Evolutionary conservation across 2,888 invertebrate genomes (phyloP), one percentile per base, ranked within the genome.

Genomic region (Anticlea derivata): DNA sequence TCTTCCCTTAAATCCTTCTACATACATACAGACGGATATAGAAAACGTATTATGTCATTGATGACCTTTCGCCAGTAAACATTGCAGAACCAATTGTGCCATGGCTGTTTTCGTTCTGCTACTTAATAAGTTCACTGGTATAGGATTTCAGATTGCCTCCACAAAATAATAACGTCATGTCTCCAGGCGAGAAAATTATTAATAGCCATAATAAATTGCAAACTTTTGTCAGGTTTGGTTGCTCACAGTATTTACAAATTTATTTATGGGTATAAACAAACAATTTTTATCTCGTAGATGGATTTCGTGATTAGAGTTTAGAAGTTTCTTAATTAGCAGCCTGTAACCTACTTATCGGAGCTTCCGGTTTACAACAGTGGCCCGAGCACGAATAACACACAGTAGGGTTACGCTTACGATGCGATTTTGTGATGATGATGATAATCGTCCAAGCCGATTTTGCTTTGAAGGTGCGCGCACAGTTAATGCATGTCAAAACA

Each of bases 161-260:
- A 70, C 75, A 73, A 80, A 78, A 80, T 81, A 81, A 80, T 81
- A 78, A 79, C 71, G 69, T 68, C 68, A 73, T 77, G 78, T 80
- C 79, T 75, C 74, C 75, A 70, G 69, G 70, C 73, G 70, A 69
- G 75, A 59, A 78, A 76, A 80, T 81, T 78, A 83, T 83, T 80
- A 81, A 81, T 80, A 73, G 74, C 72, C 55, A 55, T 67, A 73
- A 83, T 83, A 81, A 83, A 83, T 83, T 76, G 75, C 68, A 72
- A 80, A 81, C 72, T 79, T 83, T 78, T 77, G 76, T 74, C 70
- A 73, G 72, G 68, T 78, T 75, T 63, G 70, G 75, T 78, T 70
- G 71, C 75, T 72, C 66, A 70, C 70, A 68, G 74, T 77, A 78
- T 79, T 77, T 75, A 72, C 71, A 76, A 75, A 60, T 60, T 62